phyloP scores from a whole-genome alignment of 2,888 invertebrate genomes.

The Melanostoma scalare region DNA sequence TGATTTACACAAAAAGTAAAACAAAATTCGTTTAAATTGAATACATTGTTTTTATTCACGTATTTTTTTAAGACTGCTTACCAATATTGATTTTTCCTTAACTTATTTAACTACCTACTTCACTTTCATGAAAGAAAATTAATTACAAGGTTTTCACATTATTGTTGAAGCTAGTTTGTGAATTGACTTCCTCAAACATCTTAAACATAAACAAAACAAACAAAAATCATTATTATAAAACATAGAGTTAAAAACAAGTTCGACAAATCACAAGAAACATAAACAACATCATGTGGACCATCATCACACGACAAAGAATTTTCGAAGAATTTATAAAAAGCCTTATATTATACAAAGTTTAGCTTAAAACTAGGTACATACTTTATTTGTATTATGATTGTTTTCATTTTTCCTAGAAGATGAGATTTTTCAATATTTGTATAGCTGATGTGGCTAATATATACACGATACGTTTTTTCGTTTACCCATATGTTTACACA shows the following conservation, averaged over 20 bases:
- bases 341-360: slow-evolving; percentile 1
- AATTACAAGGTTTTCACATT: slow-evolving; percentile 7
- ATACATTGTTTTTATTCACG: slow-evolving; percentile 61
- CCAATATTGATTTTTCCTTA: slow-evolving; percentile 29
- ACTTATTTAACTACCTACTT: slow-evolving; percentile 39
- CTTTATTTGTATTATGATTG: slow-evolving; percentile 25
- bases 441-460: slow-evolving; percentile 40
- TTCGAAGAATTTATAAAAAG: background rate
- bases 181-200: background rate
- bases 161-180: background rate
- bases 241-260: too few relatives aligned
- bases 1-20: background rate
- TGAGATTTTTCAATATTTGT: slow-evolving; percentile 17
- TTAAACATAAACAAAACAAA: slow-evolving; percentile 21
- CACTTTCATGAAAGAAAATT: slow-evolving; percentile 34
- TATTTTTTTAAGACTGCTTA: slow-evolving; percentile 51
- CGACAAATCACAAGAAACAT: too few relatives aligned
- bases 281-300: too few relatives aligned
- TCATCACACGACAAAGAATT: too few relatives aligned
- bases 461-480: slow-evolving; percentile 27
- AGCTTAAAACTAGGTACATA: slow-evolving; percentile 10
- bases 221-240: background rate
- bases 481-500: slow-evolving; percentile 41
- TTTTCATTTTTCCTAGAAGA: background rate
- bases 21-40: slow-evolving; percentile 34